Base-by-base conservation (phyloP, 2,113 vertebrate genomes). In the Paracanthobrama guichenoti region DNA sequence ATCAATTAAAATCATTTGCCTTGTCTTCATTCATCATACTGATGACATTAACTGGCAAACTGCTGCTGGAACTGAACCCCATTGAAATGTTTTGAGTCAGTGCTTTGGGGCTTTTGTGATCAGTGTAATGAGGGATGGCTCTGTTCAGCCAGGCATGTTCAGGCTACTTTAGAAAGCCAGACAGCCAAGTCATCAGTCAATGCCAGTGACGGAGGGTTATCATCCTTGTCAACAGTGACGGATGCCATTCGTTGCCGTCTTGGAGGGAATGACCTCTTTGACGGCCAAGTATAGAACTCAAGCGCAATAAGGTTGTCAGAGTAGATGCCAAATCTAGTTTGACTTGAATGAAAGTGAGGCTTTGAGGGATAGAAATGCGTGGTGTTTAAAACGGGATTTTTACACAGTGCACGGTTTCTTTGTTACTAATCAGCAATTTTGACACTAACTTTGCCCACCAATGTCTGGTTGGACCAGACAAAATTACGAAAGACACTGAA, bases 1-100 rank as follows among this genome's bases (percentile, higher is more conserved):
- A 31, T 69, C 31, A 69, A 39, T 69, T 69, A 42, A 69, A 69
- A 42, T 69, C 2, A 69, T 35, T 20, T 22, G 18, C 35, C 39
- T 69, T 69, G 31, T 69, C 66, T 42, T 69, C 31, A 42, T 69
- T 69, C 35, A 69, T 69, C 66, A 69, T 31, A 22, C 18, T 69
- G 35, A 22, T 69, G 66, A 69, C 31, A 69, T 69, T 12, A 42
- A 39, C 9, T 42, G 35, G 35, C 66, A 69, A 22, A 42, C 39
- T 69, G 31, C 66, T 22, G 2, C 18, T 69, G 66, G 66, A 69
- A 69, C 39, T 39, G 5, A 69, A 69, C 66, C 16, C 2, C 28
- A 35, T 35, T 67, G 16, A 35, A n/a, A 42, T 42, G 18, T 22
- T 42, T 22, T 42, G 66, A 69, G 66, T 69, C 66, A 69, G 39